phyloP scores from a whole-genome alignment of 2,888 invertebrate species.

The Anthophora plumipes region DNA sequence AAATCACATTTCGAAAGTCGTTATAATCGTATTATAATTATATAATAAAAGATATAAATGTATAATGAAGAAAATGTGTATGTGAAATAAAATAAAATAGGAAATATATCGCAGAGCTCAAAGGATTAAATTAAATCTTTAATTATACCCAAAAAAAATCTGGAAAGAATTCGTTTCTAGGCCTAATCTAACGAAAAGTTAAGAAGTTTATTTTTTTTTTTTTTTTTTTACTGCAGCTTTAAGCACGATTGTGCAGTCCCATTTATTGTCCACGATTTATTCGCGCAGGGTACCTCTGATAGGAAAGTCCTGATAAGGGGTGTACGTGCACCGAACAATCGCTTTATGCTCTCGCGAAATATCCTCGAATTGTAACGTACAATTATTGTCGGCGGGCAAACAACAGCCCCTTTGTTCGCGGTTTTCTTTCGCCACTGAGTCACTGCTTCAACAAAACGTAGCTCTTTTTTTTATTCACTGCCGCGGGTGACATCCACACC shows the following conservation, averaged over 20 bases:
- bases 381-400: conserved; percentile 34
- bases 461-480: conserved; percentile 25
- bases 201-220: too few species aligned
- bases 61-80: too few species aligned
- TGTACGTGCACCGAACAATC: neutral
- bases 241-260: neutral
- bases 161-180: too few species aligned
- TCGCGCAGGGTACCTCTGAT: neutral
- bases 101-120: too few species aligned
- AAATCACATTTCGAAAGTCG: too few species aligned
- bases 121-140: too few species aligned
- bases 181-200: too few species aligned
- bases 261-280: neutral
- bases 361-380: conserved; percentile 11
- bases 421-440: conserved; percentile 49
- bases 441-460: conserved; percentile 43
- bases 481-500: conserved; percentile 19
- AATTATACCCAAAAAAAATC: too few species aligned
- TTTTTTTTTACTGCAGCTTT: neutral
- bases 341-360: conserved; percentile 3
- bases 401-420: conserved; percentile 49
- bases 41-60: too few species aligned
- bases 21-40: too few species aligned
- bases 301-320: neutral
- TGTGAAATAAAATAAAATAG: too few species aligned